These are phyloP conservation scores for Leptinotarsa juncta DNA, from an alignment of 2,888 invertebrate genomes.

Conservation along the genomic window DNA sequence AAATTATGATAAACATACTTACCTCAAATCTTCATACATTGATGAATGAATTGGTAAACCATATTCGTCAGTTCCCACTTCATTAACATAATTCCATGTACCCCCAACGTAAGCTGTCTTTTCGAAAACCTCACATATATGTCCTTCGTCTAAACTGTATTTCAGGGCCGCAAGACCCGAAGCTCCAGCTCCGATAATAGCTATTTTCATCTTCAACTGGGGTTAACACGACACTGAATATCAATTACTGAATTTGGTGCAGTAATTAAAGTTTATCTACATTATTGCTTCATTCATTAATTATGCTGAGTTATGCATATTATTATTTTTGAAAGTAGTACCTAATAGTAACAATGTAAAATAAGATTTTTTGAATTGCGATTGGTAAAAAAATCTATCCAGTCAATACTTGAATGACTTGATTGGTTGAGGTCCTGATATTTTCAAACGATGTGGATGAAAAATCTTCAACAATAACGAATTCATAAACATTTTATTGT, in stretches of 20 bases:
- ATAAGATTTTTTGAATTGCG: too few relatives aligned
- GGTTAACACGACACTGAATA: not conserved
- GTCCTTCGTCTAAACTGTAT: conserved; percentile 61
- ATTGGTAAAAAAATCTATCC: too few relatives aligned
- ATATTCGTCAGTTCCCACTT: conserved; percentile 72
- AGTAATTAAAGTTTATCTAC: too few relatives aligned
- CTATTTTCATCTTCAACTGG: conserved; percentile 50
- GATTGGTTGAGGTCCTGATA: too few relatives aligned
- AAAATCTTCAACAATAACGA: too few relatives aligned
- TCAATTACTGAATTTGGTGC: not conserved
- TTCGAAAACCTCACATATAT: conserved; percentile 76
- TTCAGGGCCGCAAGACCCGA: conserved; percentile 53
- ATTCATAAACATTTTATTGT: too few relatives aligned
- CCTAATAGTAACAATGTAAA: too few relatives aligned
- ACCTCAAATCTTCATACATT: conserved; percentile 84
- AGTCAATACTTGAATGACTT: too few relatives aligned
- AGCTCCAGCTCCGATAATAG: conserved; percentile 55
- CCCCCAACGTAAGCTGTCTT: conserved; percentile 78
- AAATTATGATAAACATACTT: conserved; percentile 35
- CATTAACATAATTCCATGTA: conserved; percentile 80
- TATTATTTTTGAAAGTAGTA: too few relatives aligned
- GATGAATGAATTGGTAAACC: conserved; percentile 80
- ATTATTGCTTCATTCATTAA: too few relatives aligned
- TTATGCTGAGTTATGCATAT: too few relatives aligned
- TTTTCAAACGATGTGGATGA: too few relatives aligned